phyloP scores from a whole-genome alignment of 2,888 invertebrate species.

The Himalopsyche japonica region DNA sequence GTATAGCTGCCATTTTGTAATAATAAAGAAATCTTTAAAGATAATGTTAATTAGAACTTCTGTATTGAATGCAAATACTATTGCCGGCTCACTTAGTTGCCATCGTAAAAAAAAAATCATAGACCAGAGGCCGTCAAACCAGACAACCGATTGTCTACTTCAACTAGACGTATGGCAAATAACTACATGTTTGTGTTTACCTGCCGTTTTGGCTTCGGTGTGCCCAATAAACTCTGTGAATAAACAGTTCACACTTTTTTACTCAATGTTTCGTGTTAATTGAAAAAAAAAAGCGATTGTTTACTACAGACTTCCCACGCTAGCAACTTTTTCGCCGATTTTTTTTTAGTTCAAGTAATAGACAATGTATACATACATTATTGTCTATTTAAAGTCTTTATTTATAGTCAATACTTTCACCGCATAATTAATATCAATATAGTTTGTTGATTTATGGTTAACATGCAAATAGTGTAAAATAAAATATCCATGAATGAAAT shows the following conservation, averaged over 20 bases:
- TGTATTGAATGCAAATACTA: background rate
- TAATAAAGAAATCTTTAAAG: too few species aligned
- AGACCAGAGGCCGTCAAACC: background rate
- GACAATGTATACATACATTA: too few species aligned
- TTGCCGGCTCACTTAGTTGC: background rate
- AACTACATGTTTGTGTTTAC: background rate
- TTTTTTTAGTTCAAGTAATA: too few species aligned
- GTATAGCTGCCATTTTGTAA: too few species aligned
- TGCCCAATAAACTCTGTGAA: background rate
- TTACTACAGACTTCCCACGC: background rate
- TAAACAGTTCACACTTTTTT: background rate
- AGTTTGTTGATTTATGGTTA: too few species aligned
- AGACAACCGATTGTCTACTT: background rate
- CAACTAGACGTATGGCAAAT: background rate
- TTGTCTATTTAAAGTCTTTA: too few species aligned
- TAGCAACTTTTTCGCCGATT: background rate
- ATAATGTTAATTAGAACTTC: too few species aligned
- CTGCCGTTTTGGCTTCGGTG: background rate
- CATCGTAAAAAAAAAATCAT: background rate
- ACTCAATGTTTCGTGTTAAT: background rate
- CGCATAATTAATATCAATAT: too few species aligned
- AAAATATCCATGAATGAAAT: too few species aligned
- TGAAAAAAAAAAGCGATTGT: background rate
- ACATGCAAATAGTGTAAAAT: too few species aligned
- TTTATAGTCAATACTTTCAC: too few species aligned